Evolutionary conservation across 1,140 invertebrate genomes (phyloP), one percentile per base, ranked within the genome.

Genomic region (Saccostrea cuccullata): DNA sequence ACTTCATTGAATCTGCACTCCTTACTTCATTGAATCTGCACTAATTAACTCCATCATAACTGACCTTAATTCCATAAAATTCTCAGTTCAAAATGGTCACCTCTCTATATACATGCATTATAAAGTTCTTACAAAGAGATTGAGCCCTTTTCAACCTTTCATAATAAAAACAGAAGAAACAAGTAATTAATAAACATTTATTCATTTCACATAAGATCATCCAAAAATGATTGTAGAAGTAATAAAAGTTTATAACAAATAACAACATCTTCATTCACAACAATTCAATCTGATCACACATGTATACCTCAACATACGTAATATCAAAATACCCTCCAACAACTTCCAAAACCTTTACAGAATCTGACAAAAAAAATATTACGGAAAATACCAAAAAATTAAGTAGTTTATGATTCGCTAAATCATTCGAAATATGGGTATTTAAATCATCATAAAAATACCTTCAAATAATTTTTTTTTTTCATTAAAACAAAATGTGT

Each of bases 151-250:
- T 23, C 67, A 23, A 73, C 58, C 70, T 73, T 13, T 13, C 70
- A 73, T 26, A 73, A 40, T 73, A 15, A 73, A 15, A 73, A 30
- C 6, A 73, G 15, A 36, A 73, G 26, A 0, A 8, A 17, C 9
- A 73, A 5, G 23, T 73, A 64, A 30, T 15, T 30, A 26, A 73
- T 73, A 36, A 73, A 73, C 26, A 73, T 73, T 73, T 73, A 73
- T 73, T 73, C 30, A 73, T 13, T 73, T 73, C 26, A 73, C 36
- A 73, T 13, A 73, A 17, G 23, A 36, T 73, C 70, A 40, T 73
- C 30, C 30, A 73, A 73, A 73, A 73, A 73, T 73, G 70, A 73
- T 73, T 73, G 70, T 73, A 73, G 70, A 36, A 73, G 15, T 73
- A 5, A 30, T 36, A 73, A 36, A 73, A 67, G 17, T 47, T 67